phyloP scores from a whole-genome alignment of 2,113 vertebrate genomes.

The Leucosticte australis region DNA sequence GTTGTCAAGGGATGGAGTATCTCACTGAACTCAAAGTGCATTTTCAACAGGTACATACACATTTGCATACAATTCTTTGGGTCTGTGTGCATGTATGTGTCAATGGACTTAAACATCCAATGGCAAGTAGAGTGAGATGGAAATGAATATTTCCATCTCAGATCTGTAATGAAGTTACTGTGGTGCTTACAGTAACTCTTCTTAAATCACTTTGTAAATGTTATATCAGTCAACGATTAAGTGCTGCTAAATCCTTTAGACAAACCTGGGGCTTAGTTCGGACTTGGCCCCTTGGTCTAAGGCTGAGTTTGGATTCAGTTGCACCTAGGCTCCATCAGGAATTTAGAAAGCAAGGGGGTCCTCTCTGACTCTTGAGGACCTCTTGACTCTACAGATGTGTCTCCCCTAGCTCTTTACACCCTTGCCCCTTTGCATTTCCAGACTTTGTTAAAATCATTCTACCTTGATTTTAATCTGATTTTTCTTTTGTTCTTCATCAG shows the following conservation, averaged over 20 bases:
- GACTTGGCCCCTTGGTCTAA: neutral
- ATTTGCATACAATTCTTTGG: neutral
- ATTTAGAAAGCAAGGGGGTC: neutral
- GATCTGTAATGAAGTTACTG: neutral
- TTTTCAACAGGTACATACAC: neutral
- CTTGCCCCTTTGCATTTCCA: neutral
- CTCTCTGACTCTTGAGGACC: neutral
- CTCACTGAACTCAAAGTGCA: neutral
- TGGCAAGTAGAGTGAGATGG: neutral
- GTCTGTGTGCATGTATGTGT: neutral
- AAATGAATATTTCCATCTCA: neutral
- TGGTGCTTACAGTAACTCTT: neutral
- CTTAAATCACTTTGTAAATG: neutral
- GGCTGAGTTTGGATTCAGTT: neutral
- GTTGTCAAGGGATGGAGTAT: neutral
- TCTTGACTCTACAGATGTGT: neutral
- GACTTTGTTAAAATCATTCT: neutral
- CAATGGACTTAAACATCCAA: neutral
- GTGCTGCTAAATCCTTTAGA: neutral
- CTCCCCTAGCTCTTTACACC: neutral
- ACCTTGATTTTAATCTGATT: neutral
- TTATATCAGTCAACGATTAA: neutral
- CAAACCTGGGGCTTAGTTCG: neutral
- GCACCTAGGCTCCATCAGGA: neutral
- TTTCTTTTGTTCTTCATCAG: neutral